Evolutionary conservation across 1,140 invertebrate species (phyloP).

Genomic region (Anthonomus grandis): DNA sequence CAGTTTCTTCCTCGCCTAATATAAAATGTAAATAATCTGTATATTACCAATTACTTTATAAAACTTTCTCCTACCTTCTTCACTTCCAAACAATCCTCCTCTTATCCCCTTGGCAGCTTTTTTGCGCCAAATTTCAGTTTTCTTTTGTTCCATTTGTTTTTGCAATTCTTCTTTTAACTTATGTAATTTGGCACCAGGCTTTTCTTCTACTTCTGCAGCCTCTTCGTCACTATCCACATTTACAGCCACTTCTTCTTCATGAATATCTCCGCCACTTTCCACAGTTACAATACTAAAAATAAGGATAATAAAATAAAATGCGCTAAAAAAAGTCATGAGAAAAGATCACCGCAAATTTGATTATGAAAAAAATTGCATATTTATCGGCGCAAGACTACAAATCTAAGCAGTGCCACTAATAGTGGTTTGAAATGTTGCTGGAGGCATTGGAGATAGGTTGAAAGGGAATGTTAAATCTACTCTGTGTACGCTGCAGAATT

Average conservation of each 20-base stretch:
- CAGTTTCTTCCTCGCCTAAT: slow-evolving; percentile 31
- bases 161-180: slow-evolving; percentile 62
- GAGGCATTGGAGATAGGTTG: too few relatives aligned
- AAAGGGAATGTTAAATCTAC: too few relatives aligned
- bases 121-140: slow-evolving; percentile 62
- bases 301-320: too few relatives aligned
- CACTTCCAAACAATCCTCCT: not conserved
- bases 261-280: slow-evolving; percentile 45
- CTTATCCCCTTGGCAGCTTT: slow-evolving; percentile 48
- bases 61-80: too few relatives aligned
- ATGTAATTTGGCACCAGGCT: slow-evolving; percentile 58
- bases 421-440: too few relatives aligned
- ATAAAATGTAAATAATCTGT: too few relatives aligned
- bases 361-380: too few relatives aligned
- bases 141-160: slow-evolving; percentile 58
- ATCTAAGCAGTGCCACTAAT: too few relatives aligned
- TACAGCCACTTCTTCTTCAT: slow-evolving; percentile 49
- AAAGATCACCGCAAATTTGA: not conserved
- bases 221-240: slow-evolving; percentile 43
- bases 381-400: too few relatives aligned
- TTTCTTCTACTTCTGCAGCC: slow-evolving; percentile 45
- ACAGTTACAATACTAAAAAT: slow-evolving; percentile 43
- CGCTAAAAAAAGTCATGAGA: not conserved
- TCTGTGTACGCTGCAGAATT: too few relatives aligned
- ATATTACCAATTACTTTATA: too few relatives aligned